Conservation (phyloP, 2,888 invertebrate genomes). For the Spodoptera picta region DNA sequence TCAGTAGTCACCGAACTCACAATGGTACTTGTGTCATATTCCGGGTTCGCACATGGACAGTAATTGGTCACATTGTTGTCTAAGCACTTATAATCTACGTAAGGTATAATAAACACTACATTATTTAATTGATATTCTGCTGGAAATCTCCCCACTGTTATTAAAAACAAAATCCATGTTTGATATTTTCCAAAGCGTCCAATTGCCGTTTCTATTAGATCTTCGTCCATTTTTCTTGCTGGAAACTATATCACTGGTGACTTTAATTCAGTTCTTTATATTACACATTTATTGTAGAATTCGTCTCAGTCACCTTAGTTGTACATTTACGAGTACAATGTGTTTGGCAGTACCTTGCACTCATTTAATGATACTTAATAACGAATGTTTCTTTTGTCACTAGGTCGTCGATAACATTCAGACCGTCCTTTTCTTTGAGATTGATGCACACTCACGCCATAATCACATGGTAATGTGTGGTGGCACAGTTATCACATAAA, state of each 20-base stretch:
- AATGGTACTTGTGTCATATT: conserved; percentile 86
- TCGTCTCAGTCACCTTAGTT: too few relatives aligned
- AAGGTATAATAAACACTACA: conserved; percentile 88
- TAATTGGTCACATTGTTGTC: conserved; percentile 77
- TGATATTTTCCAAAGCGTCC: conserved; percentile 89
- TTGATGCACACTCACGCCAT: conserved; percentile 15
- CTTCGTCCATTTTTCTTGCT: conserved; percentile 58
- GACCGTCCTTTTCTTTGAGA: conserved; percentile 9
- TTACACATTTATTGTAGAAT: too few relatives aligned
- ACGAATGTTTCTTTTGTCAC: not conserved
- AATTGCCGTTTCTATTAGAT: conserved; percentile 80
- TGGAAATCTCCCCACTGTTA: conserved; percentile 86
- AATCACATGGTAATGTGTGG: conserved; percentile 10
- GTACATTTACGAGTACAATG: too few relatives aligned
- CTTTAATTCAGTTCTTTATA: too few relatives aligned
- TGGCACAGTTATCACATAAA: conserved; percentile 20
- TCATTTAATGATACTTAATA: not conserved
- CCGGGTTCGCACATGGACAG: conserved; percentile 82
- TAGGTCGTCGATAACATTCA: conserved; percentile 6
- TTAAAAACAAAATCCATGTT: conserved; percentile 82
- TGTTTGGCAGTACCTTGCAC: too few relatives aligned
- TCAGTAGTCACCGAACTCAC: conserved; percentile 88
- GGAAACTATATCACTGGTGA: not conserved
- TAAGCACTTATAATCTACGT: conserved; percentile 82
- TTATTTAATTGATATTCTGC: conserved; percentile 88